A percentile compares a stretch with the other conserved stretches of the same genome.
These are phyloP conservation scores for Lepus oiostolus DNA, from an alignment of 2,797 vertebrate genomes.

Conservation along the genomic window DNA sequence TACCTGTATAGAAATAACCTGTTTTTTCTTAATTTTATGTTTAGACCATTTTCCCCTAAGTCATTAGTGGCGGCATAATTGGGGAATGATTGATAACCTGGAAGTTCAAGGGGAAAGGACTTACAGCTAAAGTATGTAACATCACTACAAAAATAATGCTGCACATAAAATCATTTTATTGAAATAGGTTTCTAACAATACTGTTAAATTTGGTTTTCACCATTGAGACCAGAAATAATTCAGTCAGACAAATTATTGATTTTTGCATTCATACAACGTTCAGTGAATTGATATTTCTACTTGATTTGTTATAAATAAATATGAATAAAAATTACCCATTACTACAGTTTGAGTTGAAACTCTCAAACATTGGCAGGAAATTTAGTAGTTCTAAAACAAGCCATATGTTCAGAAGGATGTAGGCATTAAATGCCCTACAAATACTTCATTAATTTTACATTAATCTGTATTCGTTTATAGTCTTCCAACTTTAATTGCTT, in stretches of 20 bases:
- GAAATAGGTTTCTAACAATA: slow-evolving; percentile 8
- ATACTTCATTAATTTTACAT: slow-evolving; percentile 75
- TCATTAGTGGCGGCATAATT: not conserved
- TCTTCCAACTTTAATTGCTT: slow-evolving; percentile 64
- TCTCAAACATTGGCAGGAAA: slow-evolving; percentile 34
- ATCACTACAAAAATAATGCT: slow-evolving; percentile 42
- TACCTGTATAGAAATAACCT: not conserved
- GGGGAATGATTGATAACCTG: not conserved
- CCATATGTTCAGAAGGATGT: slow-evolving; percentile 31
- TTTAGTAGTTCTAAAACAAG: slow-evolving; percentile 56
- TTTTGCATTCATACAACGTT: slow-evolving; percentile 39
- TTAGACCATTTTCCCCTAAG: not conserved
- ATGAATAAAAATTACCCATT: slow-evolving; percentile 48
- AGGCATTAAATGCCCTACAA: slow-evolving; percentile 48
- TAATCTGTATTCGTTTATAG: slow-evolving; percentile 66
- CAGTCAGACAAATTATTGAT: not conserved
- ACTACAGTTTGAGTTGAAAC: slow-evolving; percentile 13
- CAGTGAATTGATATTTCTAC: slow-evolving; percentile 58
- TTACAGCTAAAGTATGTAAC: slow-evolving; percentile 14
- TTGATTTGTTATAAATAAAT: slow-evolving; percentile 54
- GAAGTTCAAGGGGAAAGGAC: not conserved
- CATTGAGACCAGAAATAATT: slow-evolving; percentile 47
- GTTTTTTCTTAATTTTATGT: not conserved
- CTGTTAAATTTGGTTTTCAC: not conserved
- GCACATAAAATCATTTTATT: slow-evolving; percentile 33